phyloP scores from a whole-genome alignment of 2,797 vertebrate species.

The Xerus rutilus region DNA sequence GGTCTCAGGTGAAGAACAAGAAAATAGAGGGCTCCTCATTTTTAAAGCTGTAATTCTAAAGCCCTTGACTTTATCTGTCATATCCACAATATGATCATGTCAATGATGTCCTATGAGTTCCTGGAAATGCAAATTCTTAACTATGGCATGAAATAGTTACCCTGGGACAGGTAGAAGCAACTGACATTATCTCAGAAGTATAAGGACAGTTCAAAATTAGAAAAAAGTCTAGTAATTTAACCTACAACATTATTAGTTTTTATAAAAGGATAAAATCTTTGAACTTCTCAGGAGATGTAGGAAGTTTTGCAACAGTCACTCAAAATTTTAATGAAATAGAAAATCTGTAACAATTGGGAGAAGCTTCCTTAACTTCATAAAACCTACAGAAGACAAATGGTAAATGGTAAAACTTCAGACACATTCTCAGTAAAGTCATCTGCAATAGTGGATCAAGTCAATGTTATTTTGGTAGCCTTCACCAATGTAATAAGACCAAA shows the following conservation, averaged over 20 bases:
- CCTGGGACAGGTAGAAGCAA: background rate
- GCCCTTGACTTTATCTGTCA: no score
- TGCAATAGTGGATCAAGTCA: background rate
- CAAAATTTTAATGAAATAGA: background rate
- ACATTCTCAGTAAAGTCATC: background rate
- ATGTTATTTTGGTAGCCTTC: background rate
- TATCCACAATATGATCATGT: background rate
- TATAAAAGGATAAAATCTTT: conserved; percentile 14
- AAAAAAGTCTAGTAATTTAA: background rate
- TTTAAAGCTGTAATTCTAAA: background rate
- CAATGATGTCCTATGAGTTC: background rate
- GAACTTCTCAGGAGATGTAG: background rate
- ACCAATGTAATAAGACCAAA: background rate
- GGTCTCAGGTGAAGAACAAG: background rate
- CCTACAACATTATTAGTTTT: background rate
- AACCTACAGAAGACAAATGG: background rate
- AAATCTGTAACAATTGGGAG: background rate
- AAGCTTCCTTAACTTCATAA: conserved; percentile 9
- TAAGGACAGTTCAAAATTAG: background rate
- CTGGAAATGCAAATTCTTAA: background rate
- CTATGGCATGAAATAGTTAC: background rate
- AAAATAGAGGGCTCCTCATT: background rate
- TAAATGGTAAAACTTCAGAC: background rate
- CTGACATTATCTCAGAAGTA: background rate
- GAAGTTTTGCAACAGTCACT: background rate